Base-by-base conservation (phyloP, 2,888 invertebrate genomes). In the Brenthis daphne region DNA sequence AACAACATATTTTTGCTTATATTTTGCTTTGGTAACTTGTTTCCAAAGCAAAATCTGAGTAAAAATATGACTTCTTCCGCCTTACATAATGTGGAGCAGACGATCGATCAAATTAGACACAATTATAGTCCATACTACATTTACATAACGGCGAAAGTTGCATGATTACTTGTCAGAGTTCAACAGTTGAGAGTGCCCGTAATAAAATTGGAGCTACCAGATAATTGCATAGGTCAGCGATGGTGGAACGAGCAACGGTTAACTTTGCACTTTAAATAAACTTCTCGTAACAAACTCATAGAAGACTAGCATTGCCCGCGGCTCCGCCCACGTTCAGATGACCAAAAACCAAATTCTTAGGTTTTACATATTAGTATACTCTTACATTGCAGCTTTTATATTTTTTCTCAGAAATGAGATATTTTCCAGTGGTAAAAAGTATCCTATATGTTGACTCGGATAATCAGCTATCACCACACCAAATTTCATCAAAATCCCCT, bases 131-230 rank as follows among this genome's bases (percentile, higher is more conserved):
- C 51, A 50, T 60, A 60, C 54, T 13, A n/a, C 53, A 54, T 66
- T 75, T 74, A 67, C 68, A 72, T 74, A 75, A 74, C 65, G 68
- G 72, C 61, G 73, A 71, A 73, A 72, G 68, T 65, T 11, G 47
- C 48, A 24, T 20, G 68, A 70, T 58, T 64, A 66, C 61, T 51
- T 64, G 75, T 68, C 71, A 73, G 73, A 76, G 76, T 71, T 75
- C 76, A 74, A 63, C 47, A 69, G 65, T 68, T 56, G 69, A 74
- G 67, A 73, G 72, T 57, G 58, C 60, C 54, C 43, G 66, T 48
- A 53, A 33, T 66, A 48, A 60, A 58, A 24, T 53, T 48, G 20
- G 63, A 64, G 73, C 74, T 73, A 70, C 75, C 69, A 71, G 72
- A 70, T 76, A 75, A 76, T 77, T 75, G 67, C 65, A 72, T 73